Evolutionary conservation across 2,888 invertebrate genomes (phyloP).

Genomic region (Pilophorus perplexus): DNA sequence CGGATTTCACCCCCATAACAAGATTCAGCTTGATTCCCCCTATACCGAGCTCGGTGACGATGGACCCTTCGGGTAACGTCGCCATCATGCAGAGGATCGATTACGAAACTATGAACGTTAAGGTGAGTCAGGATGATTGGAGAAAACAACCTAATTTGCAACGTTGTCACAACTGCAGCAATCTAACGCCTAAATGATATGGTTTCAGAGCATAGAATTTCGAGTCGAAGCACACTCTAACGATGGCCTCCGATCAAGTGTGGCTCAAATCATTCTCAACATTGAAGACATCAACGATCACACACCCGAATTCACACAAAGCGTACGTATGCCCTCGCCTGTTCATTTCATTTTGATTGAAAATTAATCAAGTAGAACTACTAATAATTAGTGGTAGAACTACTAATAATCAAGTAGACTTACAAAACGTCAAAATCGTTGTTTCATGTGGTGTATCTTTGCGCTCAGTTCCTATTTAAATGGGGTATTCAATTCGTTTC

Average conservation of each 20-base stretch:
- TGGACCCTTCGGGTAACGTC: slow-evolving; percentile 61
- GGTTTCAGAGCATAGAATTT: slow-evolving; percentile 53
- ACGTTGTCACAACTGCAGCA: no score
- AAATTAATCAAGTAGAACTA: no score
- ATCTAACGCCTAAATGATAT: no score
- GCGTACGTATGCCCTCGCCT: slow-evolving; percentile 55
- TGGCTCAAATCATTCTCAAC: slow-evolving; percentile 48
- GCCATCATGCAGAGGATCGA: slow-evolving; percentile 71
- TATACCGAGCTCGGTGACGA: slow-evolving; percentile 46
- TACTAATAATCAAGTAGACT: no score
- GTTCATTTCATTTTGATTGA: no score
- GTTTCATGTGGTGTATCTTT: no score
- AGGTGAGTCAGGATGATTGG: slow-evolving; percentile 52
- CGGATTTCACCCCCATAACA: slow-evolving; percentile 46
- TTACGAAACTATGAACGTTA: slow-evolving; percentile 67
- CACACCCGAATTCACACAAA: slow-evolving; percentile 61
- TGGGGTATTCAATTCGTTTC: no score
- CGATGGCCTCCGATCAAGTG: slow-evolving; percentile 52
- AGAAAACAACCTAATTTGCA: background rate
- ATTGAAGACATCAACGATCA: slow-evolving; percentile 78
- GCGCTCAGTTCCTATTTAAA: no score
- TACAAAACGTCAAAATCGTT: no score
- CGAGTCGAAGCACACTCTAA: slow-evolving; percentile 55
- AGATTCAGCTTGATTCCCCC: slow-evolving; percentile 47
- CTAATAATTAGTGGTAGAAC: no score